These are phyloP conservation scores for Coryphaenoides rupestris DNA, from an alignment of 2,113 vertebrate genomes.

Conservation along the genomic window DNA sequence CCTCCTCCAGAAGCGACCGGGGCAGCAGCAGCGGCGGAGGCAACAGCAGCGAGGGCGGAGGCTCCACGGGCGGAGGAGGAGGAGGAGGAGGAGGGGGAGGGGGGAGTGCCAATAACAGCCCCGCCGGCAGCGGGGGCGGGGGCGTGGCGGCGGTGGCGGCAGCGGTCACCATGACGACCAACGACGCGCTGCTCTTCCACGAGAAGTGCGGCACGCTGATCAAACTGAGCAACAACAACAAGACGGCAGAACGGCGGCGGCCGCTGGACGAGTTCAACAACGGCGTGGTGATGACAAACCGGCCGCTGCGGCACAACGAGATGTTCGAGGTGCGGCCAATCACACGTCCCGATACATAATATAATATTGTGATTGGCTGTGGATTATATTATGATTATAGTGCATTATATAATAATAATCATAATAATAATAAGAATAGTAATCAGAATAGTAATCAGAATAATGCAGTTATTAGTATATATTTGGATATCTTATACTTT, in stretches of 20 bases:
- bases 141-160: background rate
- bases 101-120: slow-evolving; percentile 44
- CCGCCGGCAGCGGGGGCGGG: slow-evolving; percentile 49
- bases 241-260: slow-evolving; percentile 84
- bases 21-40: slow-evolving; percentile 59
- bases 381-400: too few species aligned
- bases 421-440: too few species aligned
- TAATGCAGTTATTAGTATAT: too few species aligned
- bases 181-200: slow-evolving; percentile 88
- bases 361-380: too few species aligned
- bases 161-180: slow-evolving; percentile 72
- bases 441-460: too few species aligned
- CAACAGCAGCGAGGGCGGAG: slow-evolving; percentile 51
- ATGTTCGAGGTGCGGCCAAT: slow-evolving; percentile 83
- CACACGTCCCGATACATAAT: too few species aligned
- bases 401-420: too few species aligned
- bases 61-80: slow-evolving; percentile 29
- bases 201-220: slow-evolving; percentile 92
- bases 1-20: slow-evolving; percentile 57
- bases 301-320: slow-evolving; percentile 86
- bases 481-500: too few species aligned
- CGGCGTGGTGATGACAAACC: slow-evolving; percentile 91
- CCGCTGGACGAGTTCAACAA: slow-evolving; percentile 93
- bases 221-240: slow-evolving; percentile 91
- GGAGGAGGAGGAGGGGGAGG: slow-evolving; percentile 26